Evolutionary conservation across 1,140 invertebrate genomes (phyloP).

Genomic region (Drosophila grimshawi): DNA sequence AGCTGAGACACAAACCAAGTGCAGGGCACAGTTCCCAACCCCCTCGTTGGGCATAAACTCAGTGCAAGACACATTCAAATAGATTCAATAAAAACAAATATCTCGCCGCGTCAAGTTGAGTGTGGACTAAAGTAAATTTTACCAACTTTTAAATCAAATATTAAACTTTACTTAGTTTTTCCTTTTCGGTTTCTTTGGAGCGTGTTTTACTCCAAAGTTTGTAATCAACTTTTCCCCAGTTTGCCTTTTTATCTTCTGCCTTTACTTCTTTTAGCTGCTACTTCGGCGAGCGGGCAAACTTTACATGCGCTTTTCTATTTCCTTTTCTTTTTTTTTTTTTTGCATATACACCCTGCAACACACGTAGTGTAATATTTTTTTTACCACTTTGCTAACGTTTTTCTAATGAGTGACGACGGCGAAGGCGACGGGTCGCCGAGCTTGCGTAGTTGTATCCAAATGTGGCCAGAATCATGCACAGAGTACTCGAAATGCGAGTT

Average conservation of each 20-base stretch:
- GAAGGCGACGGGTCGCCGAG: slow-evolving; percentile 14
- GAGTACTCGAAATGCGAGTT: slow-evolving; percentile 3
- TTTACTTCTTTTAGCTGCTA: slow-evolving; percentile 32
- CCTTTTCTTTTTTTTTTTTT: too few relatives aligned
- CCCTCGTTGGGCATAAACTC: background rate
- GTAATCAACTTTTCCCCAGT: slow-evolving; percentile 75
- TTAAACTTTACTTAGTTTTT: slow-evolving; percentile 76
- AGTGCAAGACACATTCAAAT: slow-evolving; percentile 61
- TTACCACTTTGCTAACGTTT: slow-evolving; percentile 75
- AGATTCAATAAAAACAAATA: slow-evolving; percentile 82
- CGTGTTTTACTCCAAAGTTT: slow-evolving; percentile 68
- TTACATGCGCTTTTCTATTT: slow-evolving; percentile 31
- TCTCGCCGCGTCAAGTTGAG: slow-evolving; percentile 57
- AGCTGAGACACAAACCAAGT: slow-evolving; percentile 41
- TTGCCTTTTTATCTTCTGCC: slow-evolving; percentile 28
- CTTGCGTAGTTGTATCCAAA: slow-evolving; percentile 62
- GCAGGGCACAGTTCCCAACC: background rate
- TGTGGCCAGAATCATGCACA: slow-evolving; percentile 54
- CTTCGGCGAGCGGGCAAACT: slow-evolving; percentile 19
- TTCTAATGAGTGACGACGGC: slow-evolving; percentile 80
- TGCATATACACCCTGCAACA: slow-evolving; percentile 50
- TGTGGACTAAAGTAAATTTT: slow-evolving; percentile 79
- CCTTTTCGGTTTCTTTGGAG: slow-evolving; percentile 54
- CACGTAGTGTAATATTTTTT: slow-evolving; percentile 78
- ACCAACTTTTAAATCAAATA: slow-evolving; percentile 83